Conservation (phyloP, 2,113 vertebrate genomes). For the Theropithecus gelada region DNA sequence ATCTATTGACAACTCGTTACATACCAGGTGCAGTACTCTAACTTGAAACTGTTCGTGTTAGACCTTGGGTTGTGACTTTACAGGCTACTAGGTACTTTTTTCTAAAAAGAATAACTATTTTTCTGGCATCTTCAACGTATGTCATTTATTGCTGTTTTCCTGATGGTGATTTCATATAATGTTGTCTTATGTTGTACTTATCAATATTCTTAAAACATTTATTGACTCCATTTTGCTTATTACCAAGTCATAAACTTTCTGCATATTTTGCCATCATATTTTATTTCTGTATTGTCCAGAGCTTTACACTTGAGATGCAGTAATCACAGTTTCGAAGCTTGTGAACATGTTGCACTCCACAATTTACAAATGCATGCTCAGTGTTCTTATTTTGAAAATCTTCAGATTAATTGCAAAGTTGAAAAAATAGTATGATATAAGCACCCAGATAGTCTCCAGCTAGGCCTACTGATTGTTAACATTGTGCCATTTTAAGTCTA, state of each 20-base stretch:
- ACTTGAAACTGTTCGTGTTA: neutral
- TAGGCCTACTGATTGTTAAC: neutral
- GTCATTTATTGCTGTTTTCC: neutral
- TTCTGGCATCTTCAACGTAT: neutral
- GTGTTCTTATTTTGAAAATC: neutral
- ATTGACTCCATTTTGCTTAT: neutral
- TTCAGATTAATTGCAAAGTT: neutral
- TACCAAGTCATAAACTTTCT: neutral
- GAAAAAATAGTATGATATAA: neutral
- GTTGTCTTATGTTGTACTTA: neutral
- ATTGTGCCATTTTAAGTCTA: neutral
- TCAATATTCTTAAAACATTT: neutral
- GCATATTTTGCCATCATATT: neutral
- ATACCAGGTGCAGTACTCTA: neutral
- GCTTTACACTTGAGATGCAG: neutral
- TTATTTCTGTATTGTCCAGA: neutral
- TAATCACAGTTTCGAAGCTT: neutral
- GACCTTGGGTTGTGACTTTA: neutral
- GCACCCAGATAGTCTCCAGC: neutral
- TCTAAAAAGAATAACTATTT: neutral
- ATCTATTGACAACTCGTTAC: neutral
- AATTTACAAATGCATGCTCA: neutral
- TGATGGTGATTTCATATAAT: neutral
- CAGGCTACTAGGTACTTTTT: neutral
- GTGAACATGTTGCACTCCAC: neutral